Percentiles rank a stretch among this genome's conserved stretches.
phyloP scores from a whole-genome alignment of 2,888 invertebrate species.

The Eristalinus aeneus region DNA sequence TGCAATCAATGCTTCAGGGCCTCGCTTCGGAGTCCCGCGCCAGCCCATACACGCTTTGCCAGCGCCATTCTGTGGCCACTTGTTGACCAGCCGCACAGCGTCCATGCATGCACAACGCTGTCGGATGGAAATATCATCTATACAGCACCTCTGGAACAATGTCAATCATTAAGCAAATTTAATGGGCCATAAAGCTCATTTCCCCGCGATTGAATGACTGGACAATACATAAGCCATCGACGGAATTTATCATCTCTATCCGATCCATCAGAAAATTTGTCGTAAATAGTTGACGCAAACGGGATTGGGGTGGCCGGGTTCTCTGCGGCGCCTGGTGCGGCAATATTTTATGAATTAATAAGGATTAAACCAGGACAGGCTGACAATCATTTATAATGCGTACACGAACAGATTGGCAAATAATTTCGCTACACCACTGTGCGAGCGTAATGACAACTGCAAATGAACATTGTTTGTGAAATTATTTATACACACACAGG shows the following conservation, averaged over 20 bases:
- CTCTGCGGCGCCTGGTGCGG: background rate
- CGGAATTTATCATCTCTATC: conserved; percentile 61
- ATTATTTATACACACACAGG: conserved; percentile 45
- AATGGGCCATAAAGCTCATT: conserved; percentile 69
- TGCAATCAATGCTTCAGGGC: conserved; percentile 30
- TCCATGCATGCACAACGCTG: conserved; percentile 46
- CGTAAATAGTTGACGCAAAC: conserved; percentile 34
- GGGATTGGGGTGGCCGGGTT: background rate
- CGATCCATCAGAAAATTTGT: conserved; percentile 61
- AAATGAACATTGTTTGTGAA: conserved; percentile 67
- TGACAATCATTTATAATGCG: conserved; percentile 62
- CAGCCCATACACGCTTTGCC: background rate
- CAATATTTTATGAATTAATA: conserved; percentile 61
- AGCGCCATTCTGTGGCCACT: conserved; percentile 12
- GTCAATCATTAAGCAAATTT: conserved; percentile 70
- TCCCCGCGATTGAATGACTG: conserved; percentile 65
- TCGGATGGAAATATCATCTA: conserved; percentile 25
- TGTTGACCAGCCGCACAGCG: conserved; percentile 53
- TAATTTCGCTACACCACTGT: conserved; percentile 53
- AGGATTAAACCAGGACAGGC: conserved; percentile 58
- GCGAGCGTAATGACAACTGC: conserved; percentile 66
- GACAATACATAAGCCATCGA: conserved; percentile 62
- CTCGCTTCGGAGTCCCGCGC: background rate
- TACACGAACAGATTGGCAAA: conserved; percentile 66
- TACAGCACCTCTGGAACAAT: conserved; percentile 57